phyloP scores from a whole-genome alignment of 2,797 vertebrate genomes.

The Pangasius djambal region DNA sequence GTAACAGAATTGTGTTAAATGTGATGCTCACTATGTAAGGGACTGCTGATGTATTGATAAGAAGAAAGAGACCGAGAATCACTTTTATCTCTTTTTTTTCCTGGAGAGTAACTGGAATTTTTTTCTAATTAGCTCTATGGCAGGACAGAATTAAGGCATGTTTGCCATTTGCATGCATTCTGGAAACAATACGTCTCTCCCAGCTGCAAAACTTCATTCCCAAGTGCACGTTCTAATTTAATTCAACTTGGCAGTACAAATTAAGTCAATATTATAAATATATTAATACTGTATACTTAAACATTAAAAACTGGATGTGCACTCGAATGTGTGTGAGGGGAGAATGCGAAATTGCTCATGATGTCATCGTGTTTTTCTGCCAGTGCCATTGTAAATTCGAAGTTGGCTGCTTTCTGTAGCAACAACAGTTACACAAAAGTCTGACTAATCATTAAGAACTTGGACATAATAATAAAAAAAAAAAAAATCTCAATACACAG shows the following conservation, averaged over 20 bases:
- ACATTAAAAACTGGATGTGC: conserved; percentile 22
- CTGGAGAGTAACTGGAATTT: conserved; percentile 58
- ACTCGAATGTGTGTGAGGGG: not conserved
- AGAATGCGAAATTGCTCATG: conserved; percentile 29
- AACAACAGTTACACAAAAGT: conserved; percentile 27
- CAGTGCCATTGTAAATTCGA: conserved; percentile 21
- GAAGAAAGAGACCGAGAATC: conserved; percentile 31
- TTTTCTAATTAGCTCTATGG: conserved; percentile 62
- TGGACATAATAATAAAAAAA: not conserved
- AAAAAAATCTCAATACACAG: not conserved
- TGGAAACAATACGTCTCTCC: conserved; percentile 65
- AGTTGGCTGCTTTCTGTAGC: conserved; percentile 25
- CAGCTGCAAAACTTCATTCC: conserved; percentile 69
- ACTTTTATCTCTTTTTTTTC: conserved; percentile 51
- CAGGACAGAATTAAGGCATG: conserved; percentile 61
- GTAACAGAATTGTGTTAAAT: not conserved
- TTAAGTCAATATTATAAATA: conserved; percentile 53
- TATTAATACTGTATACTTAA: conserved; percentile 33
- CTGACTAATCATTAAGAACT: conserved; percentile 7
- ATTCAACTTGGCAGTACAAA: conserved; percentile 61
- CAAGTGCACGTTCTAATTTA: conserved; percentile 58
- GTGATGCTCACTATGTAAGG: not conserved
- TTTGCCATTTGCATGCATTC: conserved; percentile 69
- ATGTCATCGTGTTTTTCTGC: conserved; percentile 29
- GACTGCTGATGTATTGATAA: conserved; percentile 6